These are phyloP conservation scores for Doris montereyensis DNA, from an alignment of 2,888 invertebrate genomes.

Conservation along the genomic window DNA sequence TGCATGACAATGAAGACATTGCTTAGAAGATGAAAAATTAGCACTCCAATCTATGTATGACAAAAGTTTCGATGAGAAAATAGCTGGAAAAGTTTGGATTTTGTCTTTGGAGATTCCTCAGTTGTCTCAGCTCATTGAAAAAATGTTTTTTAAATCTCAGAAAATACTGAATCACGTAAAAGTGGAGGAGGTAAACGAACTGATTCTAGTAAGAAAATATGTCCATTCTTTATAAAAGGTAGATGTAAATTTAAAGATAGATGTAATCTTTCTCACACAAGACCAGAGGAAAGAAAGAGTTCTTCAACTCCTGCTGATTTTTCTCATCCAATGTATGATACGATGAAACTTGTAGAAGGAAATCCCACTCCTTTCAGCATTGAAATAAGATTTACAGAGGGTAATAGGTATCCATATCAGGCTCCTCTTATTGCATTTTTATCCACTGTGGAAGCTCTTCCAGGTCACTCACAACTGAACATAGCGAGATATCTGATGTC, in stretches of 20 bases:
- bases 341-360: constrained; percentile 24
- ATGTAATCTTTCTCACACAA: constrained; percentile 53
- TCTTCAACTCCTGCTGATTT: neutral
- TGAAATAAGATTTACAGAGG: constrained; percentile 63
- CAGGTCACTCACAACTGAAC: constrained; percentile 57
- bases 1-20: constrained; percentile 42
- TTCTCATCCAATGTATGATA: constrained; percentile 38
- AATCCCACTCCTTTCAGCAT: constrained; percentile 51
- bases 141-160: too few species aligned
- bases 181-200: too few species aligned
- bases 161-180: too few species aligned
- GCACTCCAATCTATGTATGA: constrained; percentile 66
- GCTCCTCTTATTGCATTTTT: constrained; percentile 64
- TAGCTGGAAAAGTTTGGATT: constrained; percentile 62
- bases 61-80: constrained; percentile 58
- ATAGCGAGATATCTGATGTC: constrained; percentile 58
- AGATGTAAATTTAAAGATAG: constrained; percentile 61
- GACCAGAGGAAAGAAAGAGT: constrained; percentile 8
- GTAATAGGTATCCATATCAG: constrained; percentile 63
- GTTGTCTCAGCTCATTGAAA: too few species aligned
- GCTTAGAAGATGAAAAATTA: constrained; percentile 66
- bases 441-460: constrained; percentile 52
- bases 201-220: constrained; percentile 51
- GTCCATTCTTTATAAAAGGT: constrained; percentile 60
- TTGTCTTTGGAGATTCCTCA: constrained; percentile 55